Base-by-base conservation (phyloP, 2,888 invertebrate genomes). In the Lasioglossum leucozonium region DNA sequence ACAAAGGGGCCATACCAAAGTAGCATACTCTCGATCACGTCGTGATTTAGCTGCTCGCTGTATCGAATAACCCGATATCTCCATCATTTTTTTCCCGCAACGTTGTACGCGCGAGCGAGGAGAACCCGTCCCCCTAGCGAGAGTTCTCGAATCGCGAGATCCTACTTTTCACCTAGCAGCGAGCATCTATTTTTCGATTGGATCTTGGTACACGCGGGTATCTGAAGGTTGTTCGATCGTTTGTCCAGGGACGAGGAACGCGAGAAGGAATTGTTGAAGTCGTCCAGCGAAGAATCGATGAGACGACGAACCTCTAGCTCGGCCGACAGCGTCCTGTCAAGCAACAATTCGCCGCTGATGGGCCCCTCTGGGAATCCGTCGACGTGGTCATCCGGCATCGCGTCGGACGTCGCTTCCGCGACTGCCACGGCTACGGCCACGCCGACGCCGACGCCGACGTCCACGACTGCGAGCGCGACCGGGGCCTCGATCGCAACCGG, bases 231-330 rank as follows among this genome's bases (percentile, higher is more conserved):
- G 67, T 47, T 34, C n/a, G 69, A 22, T 82, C 55, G 30, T 78
- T 90, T 87, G 92, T 92, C 22, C 91, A 97, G 97, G 92, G 97
- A 97, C 93, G 97, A 97, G 90, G 97, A 97, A 93, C 95, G 96
- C 75, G 97, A 97, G 74, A 96, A 96, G 92, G 96, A 96, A 84
- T 95, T 96, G 89, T 94, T 96, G 87, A 96, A 96, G 92, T 96
- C 96, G 4, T 96, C 96, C 26, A 96, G 96, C 37, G 96, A 96
- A 90, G 96, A 96, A 91, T 96, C 96, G 11, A 96, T 96, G 95
- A 95, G 96, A 82, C 95, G 96, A 79, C 94, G 96, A 88, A 96
- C 96, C 2, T 96, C 96, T 4, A 96, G 96, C 93, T 96, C 96
- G 11, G 96, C 96, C 80, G 96, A 96, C 88, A 96, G 96, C 42